These are phyloP conservation scores for Heliothis virescens DNA, from an alignment of 1,140 invertebrate genomes.

Conservation along the genomic window DNA sequence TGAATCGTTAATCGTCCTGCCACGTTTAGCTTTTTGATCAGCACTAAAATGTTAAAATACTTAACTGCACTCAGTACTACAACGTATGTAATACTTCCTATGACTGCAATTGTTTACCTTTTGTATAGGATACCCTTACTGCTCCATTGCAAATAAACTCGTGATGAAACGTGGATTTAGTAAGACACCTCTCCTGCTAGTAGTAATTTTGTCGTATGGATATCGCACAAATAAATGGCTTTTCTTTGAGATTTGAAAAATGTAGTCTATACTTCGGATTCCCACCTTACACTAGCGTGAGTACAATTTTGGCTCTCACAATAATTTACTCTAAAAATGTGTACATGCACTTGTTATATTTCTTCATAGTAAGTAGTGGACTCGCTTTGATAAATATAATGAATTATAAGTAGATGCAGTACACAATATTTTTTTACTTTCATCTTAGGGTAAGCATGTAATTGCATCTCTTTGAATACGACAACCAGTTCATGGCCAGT, in stretches of 20 bases:
- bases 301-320: slow-evolving; percentile 43
- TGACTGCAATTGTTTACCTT: no score
- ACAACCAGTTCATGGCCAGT: no score
- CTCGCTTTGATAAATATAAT: slow-evolving; percentile 14
- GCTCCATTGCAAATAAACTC: no score
- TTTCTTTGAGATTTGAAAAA: background rate
- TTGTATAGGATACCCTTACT: no score
- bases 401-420: background rate
- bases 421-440: background rate
- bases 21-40: no score
- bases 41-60: no score
- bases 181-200: no score
- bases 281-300: slow-evolving; percentile 10
- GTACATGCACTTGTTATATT: slow-evolving; percentile 17
- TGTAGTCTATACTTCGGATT: background rate
- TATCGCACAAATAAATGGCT: slow-evolving; percentile 27
- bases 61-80: no score
- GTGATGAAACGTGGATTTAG: no score
- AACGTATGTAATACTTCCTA: no score
- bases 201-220: background rate
- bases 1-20: no score
- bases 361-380: slow-evolving; percentile 26
- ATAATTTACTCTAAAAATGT: slow-evolving; percentile 18
- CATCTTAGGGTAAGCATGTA: background rate
- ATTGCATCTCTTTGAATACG: no score